Evolutionary conservation across 2,113 vertebrate species (phyloP).

Genomic region (Mormoops blainvillei): DNA sequence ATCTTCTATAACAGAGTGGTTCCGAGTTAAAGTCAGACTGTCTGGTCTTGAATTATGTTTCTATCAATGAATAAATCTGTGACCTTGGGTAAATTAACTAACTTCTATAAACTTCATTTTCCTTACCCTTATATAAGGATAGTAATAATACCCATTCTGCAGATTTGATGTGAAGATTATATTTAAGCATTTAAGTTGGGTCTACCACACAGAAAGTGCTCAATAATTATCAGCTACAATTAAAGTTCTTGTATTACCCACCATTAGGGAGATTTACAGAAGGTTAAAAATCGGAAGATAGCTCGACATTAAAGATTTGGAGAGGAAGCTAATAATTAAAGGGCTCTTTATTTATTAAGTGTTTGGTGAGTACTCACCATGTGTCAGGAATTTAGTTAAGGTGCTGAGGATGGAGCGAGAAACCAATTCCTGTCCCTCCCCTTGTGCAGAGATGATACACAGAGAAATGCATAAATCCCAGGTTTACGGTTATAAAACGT

Average conservation of each 20-base stretch:
- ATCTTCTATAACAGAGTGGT: neutral
- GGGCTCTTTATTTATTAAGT: neutral
- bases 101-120: neutral
- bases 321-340: neutral
- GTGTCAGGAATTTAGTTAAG: neutral
- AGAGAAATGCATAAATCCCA: neutral
- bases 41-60: neutral
- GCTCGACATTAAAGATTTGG: neutral
- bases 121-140: neutral
- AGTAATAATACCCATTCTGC: neutral
- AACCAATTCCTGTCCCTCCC: neutral
- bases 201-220: neutral
- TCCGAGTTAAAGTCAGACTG: neutral
- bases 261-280: neutral
- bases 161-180: neutral
- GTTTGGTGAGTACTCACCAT: neutral
- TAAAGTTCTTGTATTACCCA: neutral
- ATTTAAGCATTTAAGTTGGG: neutral
- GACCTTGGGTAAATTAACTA: neutral
- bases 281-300: neutral
- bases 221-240: neutral
- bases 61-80: neutral
- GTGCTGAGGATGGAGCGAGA: neutral
- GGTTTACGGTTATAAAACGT: neutral
- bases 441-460: neutral